Evolutionary conservation across 2,888 invertebrate genomes (phyloP).

Genomic region (Bellardia pandia): DNA sequence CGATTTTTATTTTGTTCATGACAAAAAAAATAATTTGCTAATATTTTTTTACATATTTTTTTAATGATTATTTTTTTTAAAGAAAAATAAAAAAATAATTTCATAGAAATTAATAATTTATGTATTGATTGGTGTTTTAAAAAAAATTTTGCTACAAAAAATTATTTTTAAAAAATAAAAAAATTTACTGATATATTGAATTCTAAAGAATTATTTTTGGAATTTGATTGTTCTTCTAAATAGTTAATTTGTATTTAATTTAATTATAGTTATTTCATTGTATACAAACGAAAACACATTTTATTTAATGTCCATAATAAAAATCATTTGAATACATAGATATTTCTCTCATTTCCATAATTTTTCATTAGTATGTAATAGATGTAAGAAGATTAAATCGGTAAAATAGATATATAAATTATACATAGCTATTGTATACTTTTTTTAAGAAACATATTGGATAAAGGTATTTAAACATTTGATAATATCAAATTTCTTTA

Average conservation of each 20-base stretch:
- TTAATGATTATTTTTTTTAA: conserved; percentile 39
- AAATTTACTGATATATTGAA: neutral
- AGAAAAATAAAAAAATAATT: conserved; percentile 54
- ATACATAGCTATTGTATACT: too few species aligned
- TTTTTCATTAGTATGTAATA: too few species aligned
- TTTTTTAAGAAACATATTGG: too few species aligned
- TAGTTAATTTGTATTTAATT: too few species aligned
- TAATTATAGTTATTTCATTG: too few species aligned
- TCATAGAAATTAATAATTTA: conserved; percentile 64
- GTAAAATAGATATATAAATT: too few species aligned
- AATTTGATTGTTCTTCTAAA: neutral
- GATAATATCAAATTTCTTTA: too few species aligned
- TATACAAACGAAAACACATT: neutral
- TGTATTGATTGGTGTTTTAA: neutral
- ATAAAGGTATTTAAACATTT: too few species aligned
- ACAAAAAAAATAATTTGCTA: conserved; percentile 62
- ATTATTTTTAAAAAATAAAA: conserved; percentile 1
- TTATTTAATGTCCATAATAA: neutral
- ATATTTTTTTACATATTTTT: conserved; percentile 42
- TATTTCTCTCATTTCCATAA: too few species aligned
- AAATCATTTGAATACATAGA: too few species aligned
- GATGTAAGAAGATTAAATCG: too few species aligned
- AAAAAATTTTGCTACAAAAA: conserved; percentile 43
- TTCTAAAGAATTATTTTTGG: neutral
- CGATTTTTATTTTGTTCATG: conserved; percentile 21